phyloP scores from a whole-genome alignment of 2,888 invertebrate genomes.

The Metallyticus violacea region DNA sequence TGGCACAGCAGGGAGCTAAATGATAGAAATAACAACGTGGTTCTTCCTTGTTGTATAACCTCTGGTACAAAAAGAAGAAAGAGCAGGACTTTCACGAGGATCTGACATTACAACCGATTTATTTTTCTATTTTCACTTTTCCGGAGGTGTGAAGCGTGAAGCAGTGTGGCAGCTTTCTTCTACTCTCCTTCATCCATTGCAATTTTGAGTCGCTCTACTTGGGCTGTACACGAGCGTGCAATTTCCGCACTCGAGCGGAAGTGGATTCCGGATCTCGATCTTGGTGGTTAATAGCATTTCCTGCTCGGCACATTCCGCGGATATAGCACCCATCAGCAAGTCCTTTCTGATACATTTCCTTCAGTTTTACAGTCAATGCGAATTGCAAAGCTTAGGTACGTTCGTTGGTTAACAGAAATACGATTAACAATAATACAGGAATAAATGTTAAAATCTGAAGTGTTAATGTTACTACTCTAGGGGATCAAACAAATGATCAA shows the following conservation, averaged over 20 bases:
- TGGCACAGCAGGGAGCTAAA: no score
- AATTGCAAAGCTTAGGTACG: not conserved
- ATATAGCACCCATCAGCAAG: not conserved
- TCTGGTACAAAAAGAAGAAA: not conserved
- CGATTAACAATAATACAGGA: no score
- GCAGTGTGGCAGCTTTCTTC: not conserved
- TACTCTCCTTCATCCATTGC: not conserved
- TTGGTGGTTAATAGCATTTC: not conserved
- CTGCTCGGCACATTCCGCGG: not conserved
- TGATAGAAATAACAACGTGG: no score
- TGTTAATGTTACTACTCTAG: no score
- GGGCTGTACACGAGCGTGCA: not conserved
- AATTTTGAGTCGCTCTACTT: not conserved
- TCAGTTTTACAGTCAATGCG: not conserved
- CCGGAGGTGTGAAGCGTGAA: not conserved
- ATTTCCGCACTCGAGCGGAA: no score
- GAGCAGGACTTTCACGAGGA: not conserved
- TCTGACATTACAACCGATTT: not conserved
- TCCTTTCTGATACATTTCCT: not conserved
- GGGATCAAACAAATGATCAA: no score
- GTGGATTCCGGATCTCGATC: not conserved
- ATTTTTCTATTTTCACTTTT: not conserved
- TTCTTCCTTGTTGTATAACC: not conserved
- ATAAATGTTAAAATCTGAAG: no score
- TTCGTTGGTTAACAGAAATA: no score